phyloP scores from a whole-genome alignment of 1,140 invertebrate species.

The Bombus polaris region DNA sequence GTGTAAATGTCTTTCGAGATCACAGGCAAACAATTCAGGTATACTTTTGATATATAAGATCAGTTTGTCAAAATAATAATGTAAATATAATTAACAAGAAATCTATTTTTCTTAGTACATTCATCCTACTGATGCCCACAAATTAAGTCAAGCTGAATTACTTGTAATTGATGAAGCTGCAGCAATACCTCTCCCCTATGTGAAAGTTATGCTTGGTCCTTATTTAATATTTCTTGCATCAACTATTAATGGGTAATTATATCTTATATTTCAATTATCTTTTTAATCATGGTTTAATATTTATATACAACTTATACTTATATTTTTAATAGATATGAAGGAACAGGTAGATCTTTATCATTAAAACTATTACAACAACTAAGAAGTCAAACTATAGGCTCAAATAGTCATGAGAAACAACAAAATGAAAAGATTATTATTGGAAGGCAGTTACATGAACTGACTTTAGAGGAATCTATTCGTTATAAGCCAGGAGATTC shows the following conservation, averaged over 20 bases:
- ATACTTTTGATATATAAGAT: conserved; percentile 22
- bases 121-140: conserved; percentile 94
- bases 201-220: conserved; percentile 95
- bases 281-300: background rate
- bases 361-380: conserved; percentile 97
- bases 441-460: conserved; percentile 81
- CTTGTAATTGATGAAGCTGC: conserved; percentile 99
- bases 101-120: conserved; percentile 89
- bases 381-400: conserved; percentile 84
- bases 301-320: conserved; percentile 6
- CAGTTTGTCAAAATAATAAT: background rate
- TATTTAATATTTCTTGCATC: conserved; percentile 98
- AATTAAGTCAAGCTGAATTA: conserved; percentile 96
- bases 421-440: conserved; percentile 79
- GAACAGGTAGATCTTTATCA: conserved; percentile 97
- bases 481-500: conserved; percentile 94
- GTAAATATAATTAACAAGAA: conserved; percentile 43
- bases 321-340: conserved; percentile 91
- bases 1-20: conserved; percentile 95
- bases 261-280: background rate
- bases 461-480: conserved; percentile 96
- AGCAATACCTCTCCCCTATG: conserved; percentile 97
- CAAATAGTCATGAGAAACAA: conserved; percentile 79
- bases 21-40: conserved; percentile 99
- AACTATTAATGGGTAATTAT: conserved; percentile 93